phyloP scores from a whole-genome alignment of 2,888 invertebrate species.

The Drosophila kokeensis region DNA sequence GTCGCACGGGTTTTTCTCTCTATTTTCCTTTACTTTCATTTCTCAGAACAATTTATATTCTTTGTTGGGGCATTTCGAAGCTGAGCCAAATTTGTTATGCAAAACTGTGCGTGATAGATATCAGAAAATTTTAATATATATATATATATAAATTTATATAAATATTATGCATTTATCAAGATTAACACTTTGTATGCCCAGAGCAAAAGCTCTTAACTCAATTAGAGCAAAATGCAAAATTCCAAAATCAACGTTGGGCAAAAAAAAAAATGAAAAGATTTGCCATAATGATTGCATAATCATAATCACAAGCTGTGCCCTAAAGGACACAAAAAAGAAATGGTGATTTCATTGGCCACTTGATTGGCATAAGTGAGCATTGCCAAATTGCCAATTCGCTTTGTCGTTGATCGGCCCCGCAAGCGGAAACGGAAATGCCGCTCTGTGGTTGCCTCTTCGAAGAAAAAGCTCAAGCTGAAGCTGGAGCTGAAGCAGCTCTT shows the following conservation, averaged over 20 bases:
- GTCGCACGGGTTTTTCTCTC: slow-evolving; percentile 25
- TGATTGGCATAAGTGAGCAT: slow-evolving; percentile 70
- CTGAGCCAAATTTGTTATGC: slow-evolving; percentile 61
- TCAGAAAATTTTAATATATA: slow-evolving; percentile 20
- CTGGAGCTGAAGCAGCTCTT: slow-evolving; percentile 27
- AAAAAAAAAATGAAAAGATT: slow-evolving; percentile 32
- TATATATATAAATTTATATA: slow-evolving; percentile 16
- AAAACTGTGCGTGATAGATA: slow-evolving; percentile 61
- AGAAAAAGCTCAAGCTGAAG: neutral
- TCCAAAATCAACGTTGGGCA: slow-evolving; percentile 31
- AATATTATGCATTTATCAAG: slow-evolving; percentile 49
- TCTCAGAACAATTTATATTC: slow-evolving; percentile 11
- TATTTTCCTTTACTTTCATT: slow-evolving; percentile 19
- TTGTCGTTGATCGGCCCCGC: slow-evolving; percentile 56
- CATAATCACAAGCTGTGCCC: slow-evolving; percentile 61
- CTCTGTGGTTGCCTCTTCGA: neutral
- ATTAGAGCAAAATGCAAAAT: slow-evolving; percentile 64
- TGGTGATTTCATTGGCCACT: slow-evolving; percentile 75
- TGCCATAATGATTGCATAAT: slow-evolving; percentile 68
- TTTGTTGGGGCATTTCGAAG: slow-evolving; percentile 36
- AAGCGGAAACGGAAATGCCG: slow-evolving; percentile 14
- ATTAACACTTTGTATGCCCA: slow-evolving; percentile 35
- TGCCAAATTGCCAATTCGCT: slow-evolving; percentile 67
- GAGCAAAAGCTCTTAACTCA: slow-evolving; percentile 62
- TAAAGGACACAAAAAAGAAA: slow-evolving; percentile 28